Evolutionary conservation across 1,140 invertebrate species (phyloP).

Genomic region (Pseudomyrmex gracilis): DNA sequence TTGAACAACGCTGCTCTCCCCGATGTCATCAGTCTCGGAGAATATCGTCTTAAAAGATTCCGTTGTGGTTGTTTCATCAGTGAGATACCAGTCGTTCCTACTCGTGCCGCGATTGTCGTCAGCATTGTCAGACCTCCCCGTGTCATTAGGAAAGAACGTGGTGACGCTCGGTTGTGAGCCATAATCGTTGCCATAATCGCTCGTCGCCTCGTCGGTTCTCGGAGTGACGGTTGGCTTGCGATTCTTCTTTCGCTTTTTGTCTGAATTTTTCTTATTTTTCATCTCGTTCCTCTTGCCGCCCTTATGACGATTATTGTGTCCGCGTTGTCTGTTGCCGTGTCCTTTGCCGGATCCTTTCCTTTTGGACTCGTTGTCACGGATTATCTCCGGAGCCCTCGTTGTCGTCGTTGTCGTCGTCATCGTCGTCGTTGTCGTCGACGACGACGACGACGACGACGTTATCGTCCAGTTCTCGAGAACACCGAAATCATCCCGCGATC

Average conservation of each 20-base stretch:
- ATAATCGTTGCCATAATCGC: slow-evolving; percentile 28
- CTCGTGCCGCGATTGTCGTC: slow-evolving; percentile 1
- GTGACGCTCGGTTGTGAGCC: background rate
- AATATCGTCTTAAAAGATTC: slow-evolving; percentile 3
- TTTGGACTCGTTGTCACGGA: slow-evolving; percentile 15
- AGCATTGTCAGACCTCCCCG: slow-evolving; percentile 1
- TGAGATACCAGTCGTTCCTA: slow-evolving; percentile 1
- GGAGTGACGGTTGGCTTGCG: background rate
- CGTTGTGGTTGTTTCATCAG: slow-evolving; percentile 38
- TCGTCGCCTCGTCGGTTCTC: background rate
- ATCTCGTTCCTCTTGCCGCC: slow-evolving; percentile 4
- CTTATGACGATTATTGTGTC: slow-evolving; percentile 22
- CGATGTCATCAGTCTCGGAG: slow-evolving; percentile 13
- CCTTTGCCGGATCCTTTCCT: background rate
- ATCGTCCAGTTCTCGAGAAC: background rate
- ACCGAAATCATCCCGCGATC: slow-evolving; percentile 3
- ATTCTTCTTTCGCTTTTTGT: background rate
- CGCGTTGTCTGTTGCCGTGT: background rate
- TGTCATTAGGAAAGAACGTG: slow-evolving; percentile 19
- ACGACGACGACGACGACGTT: background rate
- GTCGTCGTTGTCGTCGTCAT: background rate
- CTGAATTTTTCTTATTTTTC: background rate
- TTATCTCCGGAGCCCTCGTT: background rate
- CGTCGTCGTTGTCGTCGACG: background rate
- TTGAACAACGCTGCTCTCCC: background rate